phyloP scores from a whole-genome alignment of 2,797 vertebrate genomes.

The Alectoris magna region DNA sequence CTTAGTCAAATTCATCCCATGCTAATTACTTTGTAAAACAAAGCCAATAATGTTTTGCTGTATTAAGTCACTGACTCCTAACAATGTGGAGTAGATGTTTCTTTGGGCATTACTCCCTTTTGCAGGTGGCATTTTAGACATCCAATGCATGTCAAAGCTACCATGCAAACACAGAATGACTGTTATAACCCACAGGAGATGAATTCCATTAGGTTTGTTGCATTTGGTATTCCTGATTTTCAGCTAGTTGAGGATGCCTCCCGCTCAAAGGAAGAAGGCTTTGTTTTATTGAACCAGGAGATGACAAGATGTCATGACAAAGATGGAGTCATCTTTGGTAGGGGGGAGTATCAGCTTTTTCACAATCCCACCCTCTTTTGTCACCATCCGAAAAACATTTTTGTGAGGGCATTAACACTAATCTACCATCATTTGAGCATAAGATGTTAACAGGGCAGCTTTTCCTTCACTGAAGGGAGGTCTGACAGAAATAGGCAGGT shows the following conservation, averaged over 20 bases:
- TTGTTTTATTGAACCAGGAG: neutral
- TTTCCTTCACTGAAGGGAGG: neutral
- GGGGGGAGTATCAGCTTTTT: neutral
- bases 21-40: neutral
- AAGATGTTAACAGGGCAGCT: too few relatives aligned
- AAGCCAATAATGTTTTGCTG: neutral
- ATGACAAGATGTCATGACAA: neutral
- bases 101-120: neutral
- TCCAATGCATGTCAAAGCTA: neutral
- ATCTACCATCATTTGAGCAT: neutral
- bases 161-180: neutral
- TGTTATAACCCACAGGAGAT: neutral
- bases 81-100: neutral
- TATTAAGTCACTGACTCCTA: neutral
- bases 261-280: neutral
- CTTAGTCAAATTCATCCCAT: neutral
- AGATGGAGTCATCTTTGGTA: neutral
- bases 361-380: neutral
- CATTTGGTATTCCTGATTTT: neutral
- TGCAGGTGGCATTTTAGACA: neutral
- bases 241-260: neutral
- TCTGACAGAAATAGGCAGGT: neutral
- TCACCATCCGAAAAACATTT: neutral
- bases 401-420: neutral
- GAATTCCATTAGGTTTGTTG: neutral